Conservation (phyloP, 2,888 invertebrate genomes). For the Dasysyrphus tricinctus region DNA sequence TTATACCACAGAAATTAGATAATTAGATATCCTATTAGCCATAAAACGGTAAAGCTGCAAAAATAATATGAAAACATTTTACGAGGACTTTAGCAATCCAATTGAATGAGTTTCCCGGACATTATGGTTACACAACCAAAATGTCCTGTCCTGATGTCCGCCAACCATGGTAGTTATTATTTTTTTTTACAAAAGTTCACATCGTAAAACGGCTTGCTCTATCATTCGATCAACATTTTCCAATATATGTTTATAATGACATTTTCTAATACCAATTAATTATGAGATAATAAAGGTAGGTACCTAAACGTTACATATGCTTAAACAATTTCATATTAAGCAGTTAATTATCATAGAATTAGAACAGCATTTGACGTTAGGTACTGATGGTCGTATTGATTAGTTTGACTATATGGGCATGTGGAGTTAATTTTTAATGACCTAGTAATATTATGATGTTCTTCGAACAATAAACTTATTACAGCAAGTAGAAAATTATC, state of each 20-base stretch:
- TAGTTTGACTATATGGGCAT: slow-evolving; percentile 23
- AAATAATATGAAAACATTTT: too few species aligned
- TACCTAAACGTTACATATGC: too few species aligned
- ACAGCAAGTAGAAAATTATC: slow-evolving; percentile 21
- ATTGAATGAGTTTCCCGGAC: too few species aligned
- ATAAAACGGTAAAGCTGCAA: too few species aligned
- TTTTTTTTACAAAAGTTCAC: slow-evolving; percentile 11
- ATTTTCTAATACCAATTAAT: slow-evolving; percentile 73
- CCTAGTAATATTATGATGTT: slow-evolving; percentile 24
- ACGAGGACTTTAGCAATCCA: too few species aligned
- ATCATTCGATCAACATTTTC: slow-evolving; percentile 61
- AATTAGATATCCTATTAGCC: not conserved
- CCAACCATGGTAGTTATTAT: not conserved
- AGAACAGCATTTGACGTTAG: not conserved
- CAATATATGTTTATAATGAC: slow-evolving; percentile 43
- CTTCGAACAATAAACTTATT: slow-evolving; percentile 11
- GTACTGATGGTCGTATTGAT: slow-evolving; percentile 41
- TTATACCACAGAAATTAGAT: too few species aligned
- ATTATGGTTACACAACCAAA: not conserved
- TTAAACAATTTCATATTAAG: slow-evolving; percentile 27
- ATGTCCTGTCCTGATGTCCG: not conserved
- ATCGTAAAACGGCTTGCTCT: not conserved
- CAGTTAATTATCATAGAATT: slow-evolving; percentile 40
- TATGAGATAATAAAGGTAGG: slow-evolving; percentile 58
- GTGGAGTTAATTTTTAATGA: slow-evolving; percentile 64